phyloP scores from a whole-genome alignment of 2,113 vertebrate genomes.

The Cyanoramphus novaezelandiae region DNA sequence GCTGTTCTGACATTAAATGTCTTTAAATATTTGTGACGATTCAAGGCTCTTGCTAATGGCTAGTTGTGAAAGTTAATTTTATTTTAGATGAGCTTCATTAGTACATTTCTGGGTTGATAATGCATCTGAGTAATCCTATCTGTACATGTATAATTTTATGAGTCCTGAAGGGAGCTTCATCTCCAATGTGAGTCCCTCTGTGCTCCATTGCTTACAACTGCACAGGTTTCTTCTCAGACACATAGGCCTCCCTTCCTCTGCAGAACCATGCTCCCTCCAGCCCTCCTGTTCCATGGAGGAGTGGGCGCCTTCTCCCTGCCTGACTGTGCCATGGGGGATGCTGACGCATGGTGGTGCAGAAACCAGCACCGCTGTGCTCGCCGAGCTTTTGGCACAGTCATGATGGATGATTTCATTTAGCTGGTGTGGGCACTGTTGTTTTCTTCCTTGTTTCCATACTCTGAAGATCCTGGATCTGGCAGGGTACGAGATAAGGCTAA shows the following conservation, averaged over 20 bases:
- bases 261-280: neutral
- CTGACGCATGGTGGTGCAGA: neutral
- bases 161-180: neutral
- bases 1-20: neutral
- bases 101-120: neutral
- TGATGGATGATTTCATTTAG: neutral
- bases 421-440: neutral
- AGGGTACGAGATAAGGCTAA: neutral
- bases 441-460: neutral
- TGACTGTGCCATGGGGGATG: neutral
- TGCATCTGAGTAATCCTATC: neutral
- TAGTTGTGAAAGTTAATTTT: neutral
- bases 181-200: fast-evolving
- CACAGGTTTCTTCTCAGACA: neutral
- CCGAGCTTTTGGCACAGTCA: fast-evolving
- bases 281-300: neutral
- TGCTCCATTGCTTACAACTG: fast-evolving
- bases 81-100: neutral
- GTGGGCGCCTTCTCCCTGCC: neutral
- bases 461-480: neutral
- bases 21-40: neutral
- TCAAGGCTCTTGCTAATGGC: neutral
- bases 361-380: fast-evolving
- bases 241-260: fast-evolving
- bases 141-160: fast-evolving